Evolutionary conservation across 2,797 vertebrate species (phyloP).

Genomic region (Leucoraja ocellata): DNA sequence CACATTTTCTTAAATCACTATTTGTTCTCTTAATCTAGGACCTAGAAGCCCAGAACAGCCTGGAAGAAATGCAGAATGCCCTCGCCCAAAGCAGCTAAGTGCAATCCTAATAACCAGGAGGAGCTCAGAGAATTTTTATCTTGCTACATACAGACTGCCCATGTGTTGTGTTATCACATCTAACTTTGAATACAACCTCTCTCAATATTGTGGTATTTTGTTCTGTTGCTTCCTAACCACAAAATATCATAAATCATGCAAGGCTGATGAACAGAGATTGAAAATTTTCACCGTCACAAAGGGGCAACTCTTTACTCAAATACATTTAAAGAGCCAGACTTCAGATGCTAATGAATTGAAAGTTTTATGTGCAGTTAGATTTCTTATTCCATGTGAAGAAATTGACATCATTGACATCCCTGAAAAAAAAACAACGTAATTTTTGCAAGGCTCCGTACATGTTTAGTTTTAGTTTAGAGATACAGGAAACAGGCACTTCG

Average conservation of each 20-base stretch:
- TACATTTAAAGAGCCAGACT: background rate
- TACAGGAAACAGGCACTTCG: too few relatives aligned
- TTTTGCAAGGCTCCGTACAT: background rate
- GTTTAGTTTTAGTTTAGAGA: too few relatives aligned
- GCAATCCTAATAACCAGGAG: background rate
- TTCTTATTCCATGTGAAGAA: background rate
- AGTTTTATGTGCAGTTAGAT: background rate
- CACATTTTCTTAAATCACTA: background rate
- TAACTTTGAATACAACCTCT: slow-evolving; percentile 18
- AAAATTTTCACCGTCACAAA: slow-evolving; percentile 15
- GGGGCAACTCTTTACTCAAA: background rate
- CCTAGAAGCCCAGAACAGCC: background rate
- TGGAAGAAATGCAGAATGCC: background rate
- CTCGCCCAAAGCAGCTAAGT: background rate
- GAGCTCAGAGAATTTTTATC: background rate
- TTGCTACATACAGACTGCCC: background rate
- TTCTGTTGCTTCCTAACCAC: background rate
- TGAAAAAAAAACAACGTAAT: background rate
- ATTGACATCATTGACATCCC: background rate
- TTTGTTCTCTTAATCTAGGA: slow-evolving; percentile 26
- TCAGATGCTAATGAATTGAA: slow-evolving; percentile 3
- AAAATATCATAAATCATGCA: slow-evolving; percentile 37
- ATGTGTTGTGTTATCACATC: background rate
- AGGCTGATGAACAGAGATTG: background rate
- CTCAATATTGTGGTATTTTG: slow-evolving; percentile 1